Base-by-base conservation (phyloP, 2,888 invertebrate species). In the Rotaria macrura region DNA sequence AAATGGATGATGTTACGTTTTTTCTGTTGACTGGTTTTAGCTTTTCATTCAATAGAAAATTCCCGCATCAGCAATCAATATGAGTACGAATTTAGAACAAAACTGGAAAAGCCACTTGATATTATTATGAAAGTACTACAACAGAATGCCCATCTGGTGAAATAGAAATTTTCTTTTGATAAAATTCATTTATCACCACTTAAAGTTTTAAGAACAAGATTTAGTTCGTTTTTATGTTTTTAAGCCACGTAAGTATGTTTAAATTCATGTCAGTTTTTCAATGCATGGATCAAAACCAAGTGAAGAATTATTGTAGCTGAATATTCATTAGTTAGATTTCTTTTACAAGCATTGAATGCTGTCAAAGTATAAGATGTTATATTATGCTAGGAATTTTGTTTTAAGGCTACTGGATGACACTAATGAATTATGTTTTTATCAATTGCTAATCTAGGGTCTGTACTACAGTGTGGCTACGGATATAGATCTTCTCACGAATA, bases 301-400 rank as follows among this genome's bases (percentile, higher is more conserved):
- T 43, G 43, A 79, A 43, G 79, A 79, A 43, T 43, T 79, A 43
- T 79, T n/a, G n/a, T 79, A 79, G 79, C 79, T 25, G 79, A 79
- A 79, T 79, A 79, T 79, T 25, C 79, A 79, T 43, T 79, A 79
- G 79, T 79, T 12, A 43, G 25, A 79, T 79, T 79, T 79, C 34
- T 79, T 38, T 79, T 79, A 79, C 40, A 79, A 43, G n/a, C 79
- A 79, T 79, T 79, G 5, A 79, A 79, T 43, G 79, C 43, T 43
- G 43, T 99, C 0, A 98, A 99, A 91, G 94, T 99, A 90, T 96
- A 99, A 89, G 99, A 99, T 91, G 96, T 98, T 84, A 94, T 99
- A 40, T 97, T 99, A 92, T 96, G 95, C 95, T 96, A 43, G 12
- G 43, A 43, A 87, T 90, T 96, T 65, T 65, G 49, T 49, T 49